Evolutionary conservation across 2,888 invertebrate genomes (phyloP), one percentile per base, ranked within the genome.

Genomic region (Mellilla xanthometata): DNA sequence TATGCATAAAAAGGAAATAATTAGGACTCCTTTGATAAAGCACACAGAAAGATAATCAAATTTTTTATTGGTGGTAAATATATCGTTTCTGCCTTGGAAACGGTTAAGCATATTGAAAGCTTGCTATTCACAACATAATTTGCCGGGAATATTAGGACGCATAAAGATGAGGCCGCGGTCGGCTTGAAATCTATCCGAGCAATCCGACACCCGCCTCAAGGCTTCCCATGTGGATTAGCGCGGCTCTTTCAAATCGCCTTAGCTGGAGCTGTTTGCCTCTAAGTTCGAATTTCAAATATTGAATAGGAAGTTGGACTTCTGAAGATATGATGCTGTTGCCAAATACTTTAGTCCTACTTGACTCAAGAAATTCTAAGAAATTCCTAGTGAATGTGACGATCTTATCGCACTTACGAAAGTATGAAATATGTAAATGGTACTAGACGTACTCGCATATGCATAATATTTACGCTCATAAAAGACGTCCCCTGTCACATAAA

Each of bases 181-280:
- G 76, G 62, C 60, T 61, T 75, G 86, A 79, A 86, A 87, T 81
- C 62, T 56, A 79, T 83, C 67, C 68, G 42, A n/a, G 74, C 49
- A 73, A 89, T 70, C 58, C 62, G 77, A 89, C 65, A 77, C 78
- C 60, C 51, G 54, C 68, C 72, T 79, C 86, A 87, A 88, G 88
- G 88, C 76, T 84, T 80, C 79, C 75, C 76, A 79, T 82, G 72
- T 77, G 78, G 76, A 84, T 81, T 81, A 81, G 70, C 74, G 70
- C 61, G 60, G 70, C 68, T 71, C 75, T 83, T 74, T 76, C 67
- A 65, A 79, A 79, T 70, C 65, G 65, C 68, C 63, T 68, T 72
- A 68, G 54, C 60, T 40, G 15, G 45, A 53, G 46, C 52, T 60
- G 59, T 62, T 62, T 54, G 49, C 38, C 38, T 42, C 19, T 30